Evolutionary conservation across 2,797 vertebrate species (phyloP).

Genomic region (Sandelia bainsii): DNA sequence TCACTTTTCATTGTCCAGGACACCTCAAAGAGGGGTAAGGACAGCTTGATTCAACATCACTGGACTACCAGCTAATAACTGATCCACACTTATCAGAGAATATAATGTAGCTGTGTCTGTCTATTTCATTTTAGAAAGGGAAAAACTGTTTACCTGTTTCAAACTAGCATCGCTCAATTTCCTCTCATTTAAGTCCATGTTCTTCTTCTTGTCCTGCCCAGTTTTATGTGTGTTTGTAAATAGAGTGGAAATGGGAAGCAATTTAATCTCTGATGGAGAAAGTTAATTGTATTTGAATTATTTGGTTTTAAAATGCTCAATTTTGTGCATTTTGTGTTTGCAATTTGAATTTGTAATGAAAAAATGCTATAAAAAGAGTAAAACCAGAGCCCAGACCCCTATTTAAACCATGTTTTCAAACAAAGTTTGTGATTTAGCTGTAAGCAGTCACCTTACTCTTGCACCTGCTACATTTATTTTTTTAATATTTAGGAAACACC

Average conservation of each 20-base stretch:
- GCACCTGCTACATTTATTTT: constrained; percentile 39
- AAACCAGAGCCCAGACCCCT: constrained; percentile 16
- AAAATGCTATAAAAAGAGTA: constrained; percentile 70
- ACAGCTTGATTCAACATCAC: constrained; percentile 43
- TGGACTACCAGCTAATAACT: constrained; percentile 49
- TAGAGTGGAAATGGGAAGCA: constrained; percentile 83
- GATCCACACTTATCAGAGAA: constrained; percentile 55
- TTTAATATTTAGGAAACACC: constrained; percentile 1
- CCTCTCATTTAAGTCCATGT: constrained; percentile 76
- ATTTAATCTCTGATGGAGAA: constrained; percentile 82
- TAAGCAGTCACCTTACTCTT: constrained; percentile 23
- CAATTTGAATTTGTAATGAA: constrained; percentile 82
- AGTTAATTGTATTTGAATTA: constrained; percentile 87
- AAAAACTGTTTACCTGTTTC: constrained; percentile 72
- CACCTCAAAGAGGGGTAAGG: constrained; percentile 49
- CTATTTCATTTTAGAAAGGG: constrained; percentile 53
- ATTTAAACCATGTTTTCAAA: constrained; percentile 59
- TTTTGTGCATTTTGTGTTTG: constrained; percentile 75
- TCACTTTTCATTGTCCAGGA: constrained; percentile 72
- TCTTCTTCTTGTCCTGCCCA: constrained; percentile 64
- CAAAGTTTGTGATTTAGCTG: constrained; percentile 41
- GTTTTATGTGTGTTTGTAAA: constrained; percentile 79
- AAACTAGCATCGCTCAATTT: constrained; percentile 76
- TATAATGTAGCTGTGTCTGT: constrained; percentile 58
- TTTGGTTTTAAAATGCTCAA: constrained; percentile 84